These are phyloP conservation scores for Siniperca chuatsi DNA, from an alignment of 2,113 vertebrate species.

Conservation along the genomic window DNA sequence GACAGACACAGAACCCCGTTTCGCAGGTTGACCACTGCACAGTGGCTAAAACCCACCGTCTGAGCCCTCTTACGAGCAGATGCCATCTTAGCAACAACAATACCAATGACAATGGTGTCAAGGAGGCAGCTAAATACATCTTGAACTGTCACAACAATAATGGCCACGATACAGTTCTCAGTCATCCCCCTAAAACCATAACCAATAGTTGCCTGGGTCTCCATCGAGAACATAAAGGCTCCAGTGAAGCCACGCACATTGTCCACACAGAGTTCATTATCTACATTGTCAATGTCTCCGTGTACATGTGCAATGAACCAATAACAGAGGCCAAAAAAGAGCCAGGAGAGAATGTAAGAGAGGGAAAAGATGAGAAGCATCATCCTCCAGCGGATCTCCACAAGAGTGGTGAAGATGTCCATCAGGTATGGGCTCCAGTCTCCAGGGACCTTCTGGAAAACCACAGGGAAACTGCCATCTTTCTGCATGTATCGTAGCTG, in stretches of 20 bases:
- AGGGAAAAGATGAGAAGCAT: constrained; percentile 93
- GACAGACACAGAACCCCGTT: constrained; percentile 91
- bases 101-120: constrained; percentile 94
- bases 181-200: constrained; percentile 91
- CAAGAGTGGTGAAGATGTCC: constrained; percentile 96
- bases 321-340: constrained; percentile 91
- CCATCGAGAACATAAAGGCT: constrained; percentile 93
- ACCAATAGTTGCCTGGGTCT: constrained; percentile 95
- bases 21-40: constrained; percentile 88
- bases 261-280: constrained; percentile 84
- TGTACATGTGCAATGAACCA: constrained; percentile 92
- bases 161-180: constrained; percentile 89
- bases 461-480: constrained; percentile 92
- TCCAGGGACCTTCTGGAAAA: constrained; percentile 89
- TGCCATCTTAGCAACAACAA: constrained; percentile 94
- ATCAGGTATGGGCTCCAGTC: constrained; percentile 91
- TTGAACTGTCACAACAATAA: constrained; percentile 89
- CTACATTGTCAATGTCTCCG: constrained; percentile 80
- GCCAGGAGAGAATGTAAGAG: constrained; percentile 94
- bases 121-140: constrained; percentile 91
- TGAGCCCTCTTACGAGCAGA: constrained; percentile 93
- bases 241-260: constrained; percentile 91
- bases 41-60: constrained; percentile 93
- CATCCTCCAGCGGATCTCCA: constrained; percentile 95
- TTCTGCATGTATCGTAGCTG: constrained; percentile 86